These are phyloP conservation scores for Drosophila setifemur DNA, from an alignment of 1,140 invertebrate genomes.

Conservation along the genomic window DNA sequence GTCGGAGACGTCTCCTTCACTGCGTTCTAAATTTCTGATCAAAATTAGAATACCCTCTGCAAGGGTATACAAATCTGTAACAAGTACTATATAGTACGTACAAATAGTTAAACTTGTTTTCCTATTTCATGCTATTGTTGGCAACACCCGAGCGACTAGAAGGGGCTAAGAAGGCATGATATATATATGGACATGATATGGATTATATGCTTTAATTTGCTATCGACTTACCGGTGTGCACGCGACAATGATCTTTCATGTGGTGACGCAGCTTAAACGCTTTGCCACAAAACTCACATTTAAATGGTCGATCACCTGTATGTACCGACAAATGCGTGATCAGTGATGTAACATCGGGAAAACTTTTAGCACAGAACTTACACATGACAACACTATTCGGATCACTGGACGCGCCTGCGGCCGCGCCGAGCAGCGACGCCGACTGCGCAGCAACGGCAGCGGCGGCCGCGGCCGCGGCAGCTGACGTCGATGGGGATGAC, in stretches of 20 bases:
- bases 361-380: slow-evolving; percentile 95
- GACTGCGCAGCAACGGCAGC: slow-evolving; percentile 75
- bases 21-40: too few relatives aligned
- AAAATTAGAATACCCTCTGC: too few relatives aligned
- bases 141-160: too few relatives aligned
- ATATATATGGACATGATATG: too few relatives aligned
- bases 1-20: too few relatives aligned
- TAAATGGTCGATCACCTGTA: slow-evolving; percentile 93
- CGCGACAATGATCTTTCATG: slow-evolving; percentile 96
- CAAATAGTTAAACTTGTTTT: too few relatives aligned
- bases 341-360: slow-evolving; percentile 92
- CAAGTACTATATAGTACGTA: too few relatives aligned
- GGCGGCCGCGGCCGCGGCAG: slow-evolving; percentile 72
- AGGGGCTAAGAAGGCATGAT: too few relatives aligned
- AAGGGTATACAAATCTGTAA: too few relatives aligned
- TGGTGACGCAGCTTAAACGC: slow-evolving; percentile 94
- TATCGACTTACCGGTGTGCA: slow-evolving; percentile 89
- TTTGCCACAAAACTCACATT: slow-evolving; percentile 95
- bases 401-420: slow-evolving; percentile 83
- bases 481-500: slow-evolving; percentile 72
- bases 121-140: too few relatives aligned
- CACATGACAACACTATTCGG: slow-evolving; percentile 91
- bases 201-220: not conserved
- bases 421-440: slow-evolving; percentile 75
- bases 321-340: slow-evolving; percentile 93